Evolutionary conservation across 1,140 invertebrate genomes (phyloP), one percentile per base, ranked within the genome.

Genomic region (Pseudomyrmex pallidus): DNA sequence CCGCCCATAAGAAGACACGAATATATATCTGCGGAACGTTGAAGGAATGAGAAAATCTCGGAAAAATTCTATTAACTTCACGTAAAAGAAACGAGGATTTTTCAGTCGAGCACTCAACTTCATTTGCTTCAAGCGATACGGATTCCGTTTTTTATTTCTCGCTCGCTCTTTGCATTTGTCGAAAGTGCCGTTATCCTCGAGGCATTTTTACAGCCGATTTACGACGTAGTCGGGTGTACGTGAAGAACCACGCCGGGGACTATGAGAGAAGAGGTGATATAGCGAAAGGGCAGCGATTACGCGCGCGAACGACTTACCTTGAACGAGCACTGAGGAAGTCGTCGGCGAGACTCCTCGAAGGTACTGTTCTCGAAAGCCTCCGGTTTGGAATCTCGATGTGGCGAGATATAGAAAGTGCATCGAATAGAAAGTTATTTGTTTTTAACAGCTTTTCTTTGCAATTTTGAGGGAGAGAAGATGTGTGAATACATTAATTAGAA

Each of bases 161-260:
- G 22, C 68, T 44, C 52, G 68, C 25, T 72, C 52, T 72, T 57
- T 72, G 68, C 68, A 57, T 72, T 72, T 25, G 68, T 44, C 54
- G 25, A 57, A 72, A 72, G 44, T 57, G 13, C 25, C n/a, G n/a
- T n/a, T 72, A 57, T 20, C 54, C 25, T 57, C 13, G 57, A 56
- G 25, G 52, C 54, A 72, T 44, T 72, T 56, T 72, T 56, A 72
- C 52, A 13, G 25, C 2, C 68, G 15, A 72, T 72, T 72, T 68
- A 52, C 50, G 66, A 54, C 13, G 20, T 46, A 25, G n/a, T 74
- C 66, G n/a, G 25, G 25, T 72, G 22, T n/a, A 13, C 25, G 25
- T 1, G 15, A 57, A 35, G 35, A 72, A 13, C 10, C 25, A 35
- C 13, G 25, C 25, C 12, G n/a, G 22, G 35, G n/a, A 9, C 25